Conservation (phyloP, 2,113 vertebrate species). For the Albula goreensis region DNA sequence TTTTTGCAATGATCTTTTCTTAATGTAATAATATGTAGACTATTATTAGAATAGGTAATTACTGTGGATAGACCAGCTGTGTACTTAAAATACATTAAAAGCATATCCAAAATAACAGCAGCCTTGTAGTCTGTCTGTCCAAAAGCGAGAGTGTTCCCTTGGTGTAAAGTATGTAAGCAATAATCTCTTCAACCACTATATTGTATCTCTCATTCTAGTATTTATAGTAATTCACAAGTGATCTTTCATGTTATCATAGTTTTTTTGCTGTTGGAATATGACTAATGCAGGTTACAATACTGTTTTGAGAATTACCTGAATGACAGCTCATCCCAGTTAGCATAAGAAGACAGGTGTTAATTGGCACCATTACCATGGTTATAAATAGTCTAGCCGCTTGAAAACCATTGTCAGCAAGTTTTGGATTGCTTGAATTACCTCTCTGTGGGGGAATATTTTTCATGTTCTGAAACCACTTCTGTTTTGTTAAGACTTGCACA, state of each 20-base stretch:
- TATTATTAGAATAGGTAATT: no score
- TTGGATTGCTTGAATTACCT: not conserved
- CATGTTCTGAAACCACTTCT: not conserved
- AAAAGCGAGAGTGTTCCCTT: not conserved
- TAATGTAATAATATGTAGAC: no score
- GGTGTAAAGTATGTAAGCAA: not conserved
- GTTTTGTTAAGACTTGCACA: not conserved
- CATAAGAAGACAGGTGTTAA: not conserved
- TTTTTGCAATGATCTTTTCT: not conserved
- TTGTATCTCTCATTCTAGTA: not conserved
- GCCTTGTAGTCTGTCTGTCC: not conserved
- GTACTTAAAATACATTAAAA: not conserved
- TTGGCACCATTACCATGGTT: not conserved
- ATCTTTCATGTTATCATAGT: not conserved
- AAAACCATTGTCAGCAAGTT: not conserved
- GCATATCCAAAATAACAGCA: no score
- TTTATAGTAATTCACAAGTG: not conserved
- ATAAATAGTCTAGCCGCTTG: not conserved
- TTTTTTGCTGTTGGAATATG: not conserved
- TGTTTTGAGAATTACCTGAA: not conserved
- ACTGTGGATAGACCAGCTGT: no score
- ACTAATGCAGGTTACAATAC: not conserved
- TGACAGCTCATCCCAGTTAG: not conserved
- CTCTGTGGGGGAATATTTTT: not conserved
- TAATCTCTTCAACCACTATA: not conserved